Base-by-base conservation (phyloP, 2,888 invertebrate genomes). In the Lochmaea capreae region DNA sequence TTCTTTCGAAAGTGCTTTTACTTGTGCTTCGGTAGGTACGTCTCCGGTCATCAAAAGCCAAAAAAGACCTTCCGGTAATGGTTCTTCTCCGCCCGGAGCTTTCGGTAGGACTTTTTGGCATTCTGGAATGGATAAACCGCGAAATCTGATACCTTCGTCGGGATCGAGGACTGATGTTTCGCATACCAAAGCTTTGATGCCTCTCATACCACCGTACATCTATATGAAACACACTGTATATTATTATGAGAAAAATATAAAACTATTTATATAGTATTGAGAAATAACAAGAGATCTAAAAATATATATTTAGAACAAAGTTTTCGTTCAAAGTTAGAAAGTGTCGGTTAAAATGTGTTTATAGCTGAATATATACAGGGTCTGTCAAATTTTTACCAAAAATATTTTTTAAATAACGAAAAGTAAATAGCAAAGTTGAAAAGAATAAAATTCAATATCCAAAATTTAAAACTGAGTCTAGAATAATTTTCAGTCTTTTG, bases 141-240 rank as follows among this genome's bases (percentile, higher is more conserved):
- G 93, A 91, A 98, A 98, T 77, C 97, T 90, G 87, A 98, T 98
- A 78, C 98, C 98, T 87, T 98, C 97, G 77, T 98, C 97, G 1
- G 97, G 92, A 86, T 98, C 98, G 80, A 98, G 89, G 43, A 97
- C 96, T 14, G 97, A 98, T 0, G 98, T 97, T 87, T 98, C 98
- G 88, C 96, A 97, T 2, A 98, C 95, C 75, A 98, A 89, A 78
- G 96, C 97, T 87, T 96, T 97, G 89, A 98, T 97, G 52, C 97
- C 97, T 84, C 98, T 90, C 98, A 98, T 98, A 67, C 98, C 98
- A 81, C 97, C 97, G 88, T 98, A 94, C 93, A 93, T 93, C 93
- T 93, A 85, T 33, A 8, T 8, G 42, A 46, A 22, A 71, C 46
- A 43, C 16, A 3, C 22, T 43, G 42, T 59, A 59, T 59, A 59